Evolutionary conservation across 1,140 invertebrate species (phyloP), one percentile per base, ranked within the genome.

Genomic region (Tetramorium parvispinum): DNA sequence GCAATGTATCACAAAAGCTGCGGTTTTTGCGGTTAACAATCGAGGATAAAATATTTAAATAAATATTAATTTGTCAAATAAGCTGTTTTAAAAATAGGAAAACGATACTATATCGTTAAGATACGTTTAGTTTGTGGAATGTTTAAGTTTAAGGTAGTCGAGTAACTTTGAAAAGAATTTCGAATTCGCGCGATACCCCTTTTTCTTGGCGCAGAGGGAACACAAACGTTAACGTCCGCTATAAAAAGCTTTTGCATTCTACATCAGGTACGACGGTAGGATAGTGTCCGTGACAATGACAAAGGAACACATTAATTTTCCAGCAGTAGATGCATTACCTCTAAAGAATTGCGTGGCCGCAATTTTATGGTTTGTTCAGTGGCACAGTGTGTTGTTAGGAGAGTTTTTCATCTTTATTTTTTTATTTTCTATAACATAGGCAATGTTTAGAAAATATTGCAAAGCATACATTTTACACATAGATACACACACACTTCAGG

Each of bases 241-340:
- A 43, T 73, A 83, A 83, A 82, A 83, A 59, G 37, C 68, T 53
- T 59, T 49, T 59, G 68, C 53, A 57, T 83, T 83, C 55, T 83
- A 40, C 79, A 75, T 59, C 68, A 59, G 24, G n/a, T 70, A 73
- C 68, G 13, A 59, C 40, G 21, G 55, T 83, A 59, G 53, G 40
- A 83, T 73, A 83, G 68, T 83, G 79, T 83, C 79, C 68, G 40
- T 59, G 79, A 83, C 79, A 75, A 61, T 83, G 79, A 83, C 40
- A 83, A 83, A 83, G 53, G 53, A 46, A 83, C 79, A 40, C 68
- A 81, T 70, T 81, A 61, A 75, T 83, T 83, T 75, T 75, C 79
- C 68, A 73, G 40, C 18, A 43, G 68, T 83, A 59, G 79, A 73
- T 82, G 66, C 66, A 73, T 81, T 81, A 81, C 32, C 75, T 73